Evolutionary conservation across 2,113 vertebrate species (phyloP).

Genomic region (Isurus oxyrinchus): DNA sequence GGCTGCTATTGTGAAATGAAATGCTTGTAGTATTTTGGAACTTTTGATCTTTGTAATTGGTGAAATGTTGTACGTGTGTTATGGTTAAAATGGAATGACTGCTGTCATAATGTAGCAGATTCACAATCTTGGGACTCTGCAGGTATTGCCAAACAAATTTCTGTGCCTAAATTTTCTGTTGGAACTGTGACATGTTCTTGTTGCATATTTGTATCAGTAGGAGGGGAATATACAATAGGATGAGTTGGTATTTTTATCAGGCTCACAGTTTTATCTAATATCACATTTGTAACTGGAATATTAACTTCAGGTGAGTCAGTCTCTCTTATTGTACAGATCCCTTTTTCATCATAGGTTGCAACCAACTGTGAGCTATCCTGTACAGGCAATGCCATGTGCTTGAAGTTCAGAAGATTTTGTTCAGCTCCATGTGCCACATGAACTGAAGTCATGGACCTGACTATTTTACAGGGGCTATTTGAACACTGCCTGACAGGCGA

Average conservation of each 20-base stretch:
- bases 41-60: not conserved
- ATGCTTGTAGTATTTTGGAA: not conserved
- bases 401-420: slow-evolving; percentile 21
- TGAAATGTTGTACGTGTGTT: not conserved
- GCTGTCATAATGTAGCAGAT: slow-evolving; percentile 9
- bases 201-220: not conserved
- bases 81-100: not conserved
- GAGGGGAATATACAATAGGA: not conserved
- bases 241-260: not conserved
- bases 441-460: slow-evolving; percentile 7
- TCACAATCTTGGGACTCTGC: slow-evolving; percentile 5
- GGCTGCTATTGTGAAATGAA: not conserved
- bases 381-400: slow-evolving; percentile 20
- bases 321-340: not conserved
- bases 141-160: not conserved
- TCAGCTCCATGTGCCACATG: slow-evolving; percentile 16
- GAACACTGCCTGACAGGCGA: slow-evolving; percentile 22
- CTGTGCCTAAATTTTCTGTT: not conserved
- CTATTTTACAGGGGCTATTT: slow-evolving; percentile 29
- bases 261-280: not conserved
- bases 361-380: slow-evolving; percentile 16
- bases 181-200: not conserved
- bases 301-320: not conserved
- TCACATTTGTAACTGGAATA: slow-evolving; percentile 14
- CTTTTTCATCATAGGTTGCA: slow-evolving; percentile 16